Conservation (phyloP, 2,888 invertebrate genomes). For the Unio delphinus region DNA sequence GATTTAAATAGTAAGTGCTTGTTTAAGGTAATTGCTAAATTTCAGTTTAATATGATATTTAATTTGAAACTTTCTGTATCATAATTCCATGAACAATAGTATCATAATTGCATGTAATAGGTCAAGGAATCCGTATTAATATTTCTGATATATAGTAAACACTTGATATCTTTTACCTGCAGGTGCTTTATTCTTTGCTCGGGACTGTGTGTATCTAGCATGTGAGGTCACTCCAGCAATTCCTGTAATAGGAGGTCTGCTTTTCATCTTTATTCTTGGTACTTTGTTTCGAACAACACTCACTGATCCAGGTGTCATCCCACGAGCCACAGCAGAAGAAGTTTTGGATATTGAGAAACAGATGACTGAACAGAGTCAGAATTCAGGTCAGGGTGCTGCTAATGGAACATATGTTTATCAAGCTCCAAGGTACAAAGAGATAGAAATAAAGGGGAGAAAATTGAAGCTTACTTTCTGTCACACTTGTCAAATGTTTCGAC, state of each 20-base stretch:
- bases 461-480: constrained; percentile 31
- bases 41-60: no score
- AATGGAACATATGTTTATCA: constrained; percentile 13
- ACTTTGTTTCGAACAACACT: constrained; percentile 26
- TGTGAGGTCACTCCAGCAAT: constrained; percentile 31
- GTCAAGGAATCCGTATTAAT: no score
- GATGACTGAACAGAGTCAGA: constrained; percentile 20
- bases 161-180: not conserved
- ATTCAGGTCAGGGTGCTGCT: constrained; percentile 12
- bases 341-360: constrained; percentile 33
- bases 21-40: no score
- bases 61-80: no score
- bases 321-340: constrained; percentile 30
- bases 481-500: constrained; percentile 36
- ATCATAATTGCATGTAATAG: no score
- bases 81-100: no score
- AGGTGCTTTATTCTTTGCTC: constrained; percentile 36
- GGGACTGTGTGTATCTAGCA: constrained; percentile 33
- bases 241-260: constrained; percentile 30
- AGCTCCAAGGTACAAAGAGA: constrained; percentile 28
- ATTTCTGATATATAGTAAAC: no score
- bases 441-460: constrained; percentile 25
- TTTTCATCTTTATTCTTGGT: constrained; percentile 31
- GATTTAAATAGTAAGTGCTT: no score
- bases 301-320: constrained; percentile 38